These are phyloP conservation scores for Anagyrus pseudococci DNA, from an alignment of 2,888 invertebrate species.

Conservation along the genomic window DNA sequence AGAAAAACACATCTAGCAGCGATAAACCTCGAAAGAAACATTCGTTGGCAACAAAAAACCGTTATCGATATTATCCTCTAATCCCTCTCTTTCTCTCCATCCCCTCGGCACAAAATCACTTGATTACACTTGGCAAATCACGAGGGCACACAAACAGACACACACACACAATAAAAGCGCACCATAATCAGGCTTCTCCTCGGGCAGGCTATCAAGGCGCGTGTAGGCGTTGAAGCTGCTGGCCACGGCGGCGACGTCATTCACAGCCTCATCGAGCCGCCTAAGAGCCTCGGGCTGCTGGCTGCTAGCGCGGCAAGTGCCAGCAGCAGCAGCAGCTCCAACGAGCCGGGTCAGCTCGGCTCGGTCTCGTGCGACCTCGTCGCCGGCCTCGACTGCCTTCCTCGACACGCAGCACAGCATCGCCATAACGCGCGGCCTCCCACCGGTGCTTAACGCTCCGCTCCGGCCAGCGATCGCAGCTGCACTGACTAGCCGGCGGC, in stretches of 20 bases:
- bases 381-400: conserved; percentile 46
- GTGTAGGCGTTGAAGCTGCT: conserved; percentile 23
- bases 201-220: conserved; percentile 10
- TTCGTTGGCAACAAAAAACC: too few relatives aligned
- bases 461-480: neutral
- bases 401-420: conserved; percentile 58
- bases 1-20: too few relatives aligned
- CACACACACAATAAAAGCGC: neutral
- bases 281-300: conserved; percentile 26
- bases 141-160: neutral
- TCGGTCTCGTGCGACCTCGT: conserved; percentile 50
- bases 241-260: conserved; percentile 31
- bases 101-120: too few relatives aligned
- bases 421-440: conserved; percentile 12
- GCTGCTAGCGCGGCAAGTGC: too few relatives aligned
- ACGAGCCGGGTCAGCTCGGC: too few relatives aligned
- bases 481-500: neutral
- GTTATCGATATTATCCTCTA: too few relatives aligned
- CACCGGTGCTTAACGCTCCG: neutral
- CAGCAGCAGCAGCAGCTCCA: too few relatives aligned
- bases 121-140: too few relatives aligned
- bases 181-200: conserved; percentile 2
- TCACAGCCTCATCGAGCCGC: conserved; percentile 33
- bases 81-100: too few relatives aligned
- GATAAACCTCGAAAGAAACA: too few relatives aligned